phyloP scores from a whole-genome alignment of 2,888 invertebrate species.

The Diogma glabrata region DNA sequence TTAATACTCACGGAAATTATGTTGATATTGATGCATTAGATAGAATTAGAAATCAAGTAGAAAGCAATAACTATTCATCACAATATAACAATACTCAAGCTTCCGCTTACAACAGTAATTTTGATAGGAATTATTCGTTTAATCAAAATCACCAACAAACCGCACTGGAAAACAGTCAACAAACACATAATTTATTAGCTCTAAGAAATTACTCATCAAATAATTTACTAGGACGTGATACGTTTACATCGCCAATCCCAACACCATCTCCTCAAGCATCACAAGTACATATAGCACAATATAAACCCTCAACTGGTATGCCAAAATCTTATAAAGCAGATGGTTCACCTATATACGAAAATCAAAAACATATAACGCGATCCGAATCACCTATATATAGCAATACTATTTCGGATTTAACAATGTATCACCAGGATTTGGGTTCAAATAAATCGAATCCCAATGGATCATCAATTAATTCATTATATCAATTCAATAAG shows the following conservation, averaged over 20 bases:
- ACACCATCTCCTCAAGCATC: neutral
- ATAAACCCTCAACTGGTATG: neutral
- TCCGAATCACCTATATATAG: constrained; percentile 44
- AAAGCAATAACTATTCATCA: constrained; percentile 27
- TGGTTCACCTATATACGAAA: constrained; percentile 45
- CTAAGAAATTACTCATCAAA: constrained; percentile 14
- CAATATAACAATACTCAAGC: constrained; percentile 24
- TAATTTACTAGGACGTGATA: constrained; percentile 9
- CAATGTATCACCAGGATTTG: constrained; percentile 20
- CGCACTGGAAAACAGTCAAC: constrained; percentile 4
- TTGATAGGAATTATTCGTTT: constrained; percentile 33
- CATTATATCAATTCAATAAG: constrained; percentile 11
- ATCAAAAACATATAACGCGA: constrained; percentile 36
- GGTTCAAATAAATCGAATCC: constrained; percentile 1
- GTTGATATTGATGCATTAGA: constrained; percentile 48
- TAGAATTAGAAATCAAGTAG: constrained; percentile 37
- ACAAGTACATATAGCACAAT: neutral
- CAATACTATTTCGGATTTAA: constrained; percentile 36
- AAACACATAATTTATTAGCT: constrained; percentile 5
- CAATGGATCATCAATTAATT: constrained; percentile 5
- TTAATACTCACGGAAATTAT: constrained; percentile 33
- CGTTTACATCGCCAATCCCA: neutral
- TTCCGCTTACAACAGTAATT: constrained; percentile 26
- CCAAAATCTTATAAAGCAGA: constrained; percentile 26
- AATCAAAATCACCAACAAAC: constrained; percentile 32